Evolutionary conservation across 1,140 invertebrate genomes (phyloP), one percentile per base, ranked within the genome.

Genomic region (Charaxes varanes): DNA sequence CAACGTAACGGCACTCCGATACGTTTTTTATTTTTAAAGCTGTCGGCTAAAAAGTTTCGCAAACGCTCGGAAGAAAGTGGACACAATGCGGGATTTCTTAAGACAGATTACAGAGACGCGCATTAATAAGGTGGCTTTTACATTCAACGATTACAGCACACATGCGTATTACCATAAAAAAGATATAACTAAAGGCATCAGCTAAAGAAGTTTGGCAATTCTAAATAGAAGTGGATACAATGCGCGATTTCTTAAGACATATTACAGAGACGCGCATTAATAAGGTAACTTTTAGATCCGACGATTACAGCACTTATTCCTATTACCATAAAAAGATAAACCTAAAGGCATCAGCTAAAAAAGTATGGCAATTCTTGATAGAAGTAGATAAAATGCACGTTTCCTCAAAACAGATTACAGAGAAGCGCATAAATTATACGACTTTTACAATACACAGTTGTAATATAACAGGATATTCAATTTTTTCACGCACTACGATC

Each of bases 361-460:
- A n/a, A n/a, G n/a, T n/a, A n/a, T n/a, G n/a, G n/a, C n/a, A n/a
- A n/a, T n/a, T n/a, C n/a, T n/a, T n/a, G n/a, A n/a, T n/a, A n/a
- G n/a, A 72, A 81, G 70, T 77, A 68, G 69, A 68, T 70, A 73
- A 69, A 74, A 72, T 74, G 65, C 70, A 38, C 71, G 54, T 68
- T 78, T 68, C 68, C 69, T 71, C 61, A 64, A 74, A 72, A 78
- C 77, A 77, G 72, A 81, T 81, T 77, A 78, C 77, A 74, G 62
- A 59, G 67, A 33, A 41, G 48, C 47, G 76, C 68, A 77, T 80
- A 76, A 77, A 76, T 80, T 69, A 66, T 63, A 43, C 37, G 47
- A 44, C 49, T n/a, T 69, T 77, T 77, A 76, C n/a, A n/a, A n/a
- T n/a, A n/a, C n/a, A n/a, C n/a, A n/a, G n/a, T n/a, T n/a, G n/a